phyloP scores from a whole-genome alignment of 2,888 invertebrate species.

The Caenorhabditis drosophilae region DNA sequence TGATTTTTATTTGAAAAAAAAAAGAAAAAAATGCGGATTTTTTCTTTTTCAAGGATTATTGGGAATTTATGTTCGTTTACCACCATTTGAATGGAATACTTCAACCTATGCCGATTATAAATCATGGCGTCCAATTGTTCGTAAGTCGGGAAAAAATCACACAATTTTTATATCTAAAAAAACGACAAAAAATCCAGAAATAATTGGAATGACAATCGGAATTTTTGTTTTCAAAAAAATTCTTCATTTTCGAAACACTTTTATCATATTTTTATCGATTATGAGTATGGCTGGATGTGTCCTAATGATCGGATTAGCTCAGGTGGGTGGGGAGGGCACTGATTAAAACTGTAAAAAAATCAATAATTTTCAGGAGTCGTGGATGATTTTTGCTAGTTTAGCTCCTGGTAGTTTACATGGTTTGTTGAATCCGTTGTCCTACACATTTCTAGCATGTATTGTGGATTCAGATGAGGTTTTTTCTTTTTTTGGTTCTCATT shows the following conservation, averaged over 20 bases:
- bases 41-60: constrained; percentile 44
- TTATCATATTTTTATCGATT: constrained; percentile 57
- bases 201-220: constrained; percentile 61
- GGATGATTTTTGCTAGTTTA: constrained; percentile 61
- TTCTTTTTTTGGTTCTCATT: neutral
- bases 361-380: constrained; percentile 40
- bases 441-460: constrained; percentile 63
- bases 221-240: constrained; percentile 56
- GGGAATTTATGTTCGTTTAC: constrained; percentile 60
- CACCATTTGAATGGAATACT: constrained; percentile 63
- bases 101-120: constrained; percentile 58
- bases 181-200: too few species aligned
- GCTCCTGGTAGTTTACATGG: constrained; percentile 61
- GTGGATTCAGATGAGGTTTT: constrained; percentile 62
- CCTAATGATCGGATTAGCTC: constrained; percentile 60
- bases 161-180: too few species aligned
- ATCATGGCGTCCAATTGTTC: constrained; percentile 57
- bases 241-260: constrained; percentile 56
- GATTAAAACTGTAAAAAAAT: constrained; percentile 14
- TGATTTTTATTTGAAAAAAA: constrained; percentile 7
- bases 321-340: constrained; percentile 62
- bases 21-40: constrained; percentile 1
- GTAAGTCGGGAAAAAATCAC: constrained; percentile 21
- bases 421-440: constrained; percentile 62
- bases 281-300: constrained; percentile 53